Conservation (phyloP, 2,113 vertebrate genomes). For the Rutilus rutilus region DNA sequence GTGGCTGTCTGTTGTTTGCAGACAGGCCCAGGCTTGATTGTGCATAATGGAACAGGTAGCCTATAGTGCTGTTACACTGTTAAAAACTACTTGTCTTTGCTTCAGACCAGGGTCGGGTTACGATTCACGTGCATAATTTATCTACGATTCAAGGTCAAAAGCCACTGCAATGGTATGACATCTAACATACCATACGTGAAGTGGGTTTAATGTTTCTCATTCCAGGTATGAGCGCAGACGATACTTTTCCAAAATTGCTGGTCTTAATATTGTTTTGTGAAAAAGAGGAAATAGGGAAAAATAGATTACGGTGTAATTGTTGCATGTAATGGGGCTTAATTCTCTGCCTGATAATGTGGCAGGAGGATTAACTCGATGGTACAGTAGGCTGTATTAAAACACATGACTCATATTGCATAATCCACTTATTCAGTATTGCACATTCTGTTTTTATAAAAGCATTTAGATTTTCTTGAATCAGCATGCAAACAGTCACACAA, state of each 20-base stretch:
- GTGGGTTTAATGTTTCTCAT: conserved; percentile 33
- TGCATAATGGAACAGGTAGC: conserved; percentile 55
- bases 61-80: conserved; percentile 13
- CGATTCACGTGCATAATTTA: conserved; percentile 43
- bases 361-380: conserved; percentile 4
- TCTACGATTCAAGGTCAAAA: conserved; percentile 53
- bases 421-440: conserved; percentile 13
- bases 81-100: conserved; percentile 42
- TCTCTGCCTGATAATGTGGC: neutral
- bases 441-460: conserved; percentile 6
- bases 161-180: neutral
- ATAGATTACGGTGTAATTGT: conserved; percentile 14
- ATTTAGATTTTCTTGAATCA: neutral
- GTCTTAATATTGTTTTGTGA: conserved; percentile 25
- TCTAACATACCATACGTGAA: conserved; percentile 14
- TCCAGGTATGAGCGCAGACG: neutral
- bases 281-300: conserved; percentile 23
- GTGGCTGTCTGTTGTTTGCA: conserved; percentile 41
- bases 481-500: neutral
- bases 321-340: conserved; percentile 24
- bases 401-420: conserved; percentile 13
- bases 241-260: conserved; percentile 16
- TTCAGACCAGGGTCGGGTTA: conserved; percentile 33
- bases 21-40: conserved; percentile 48
- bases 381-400: conserved; percentile 24